Evolutionary conservation across 2,888 invertebrate genomes (phyloP), one percentile per base, ranked within the genome.

Genomic region (Nephrocerus scutellatus): DNA sequence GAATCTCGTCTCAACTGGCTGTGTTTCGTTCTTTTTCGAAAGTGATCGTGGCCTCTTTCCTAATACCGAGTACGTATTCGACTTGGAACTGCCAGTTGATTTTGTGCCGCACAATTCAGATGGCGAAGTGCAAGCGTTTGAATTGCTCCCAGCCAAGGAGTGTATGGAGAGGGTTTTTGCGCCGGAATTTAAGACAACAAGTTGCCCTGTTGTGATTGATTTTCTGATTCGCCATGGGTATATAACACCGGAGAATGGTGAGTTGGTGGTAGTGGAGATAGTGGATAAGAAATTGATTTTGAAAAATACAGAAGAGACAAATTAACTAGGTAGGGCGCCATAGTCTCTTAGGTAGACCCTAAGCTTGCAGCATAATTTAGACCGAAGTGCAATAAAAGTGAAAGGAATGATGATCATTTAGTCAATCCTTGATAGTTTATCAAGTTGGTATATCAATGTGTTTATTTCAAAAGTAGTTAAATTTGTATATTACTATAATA

Each of bases 21-120:
- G 69, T 56, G 69, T 69, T 30, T 69, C 69, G 32, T 69, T 92
- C 67, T 90, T 84, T 65, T 92, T 87, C 65, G 91, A 92, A 70
- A 90, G 90, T 64, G 90, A 91, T 66, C 75, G 89, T 55, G 95
- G 95, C 1, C 70, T 96, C 24, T 91, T 91, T 60, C 92, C 95
- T 12, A 93, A 95, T 65, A 91, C 90, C 4, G 90, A 93, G 64
- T 93, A 89, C 68, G 85, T 92, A 16, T 93, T 85, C 65, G 95
- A 95, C 68, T 72, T 95, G 53, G 90, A 92, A 70, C 72, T 95
- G 54, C 93, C 95, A 12, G 64, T 80, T 36, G 89, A 90, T 62
- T 95, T 95, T 70, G 72, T 80, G 49, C 95, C 95, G n/a, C 80
- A 79, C 56, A 93, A 92, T 70, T 82, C 86, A 21, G 95, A 95